Base-by-base conservation (phyloP, 2,113 vertebrate species). In the Mesembrinibis cayennensis region DNA sequence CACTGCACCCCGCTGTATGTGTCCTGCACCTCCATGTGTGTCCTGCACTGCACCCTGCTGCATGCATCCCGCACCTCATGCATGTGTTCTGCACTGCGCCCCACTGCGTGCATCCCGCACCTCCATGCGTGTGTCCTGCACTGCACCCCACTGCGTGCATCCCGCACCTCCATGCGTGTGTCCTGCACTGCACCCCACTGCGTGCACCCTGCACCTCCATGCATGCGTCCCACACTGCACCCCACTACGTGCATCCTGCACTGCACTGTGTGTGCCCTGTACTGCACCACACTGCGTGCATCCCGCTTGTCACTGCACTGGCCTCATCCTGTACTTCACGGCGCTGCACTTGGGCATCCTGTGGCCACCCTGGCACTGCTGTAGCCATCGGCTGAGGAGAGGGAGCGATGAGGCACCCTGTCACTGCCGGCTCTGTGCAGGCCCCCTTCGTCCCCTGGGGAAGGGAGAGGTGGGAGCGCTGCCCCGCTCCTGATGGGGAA, bases 381-480 rank as follows among this genome's bases (percentile, higher is more conserved):
- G 36, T 5, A 34, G 11, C 40, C 29, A 1, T 0, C 1, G 10
- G 61, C 29, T 66, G 50, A 5, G 55, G 59, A 59, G 19, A 58
- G 16, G 22, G 26, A 27, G 45, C 9, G 9, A 8, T 3, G 52
- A 40, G n/a, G 5, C 36, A 32, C 29, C 16, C 14, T 53, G 26
- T 19, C 34, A 23, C 10, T 5, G 0, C 10, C 0, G 0, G 5
- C 25, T 40, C 27, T 55, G 15, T 29, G 26, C 0, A 19, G 2
- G 16, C 11, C 17, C 34, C 26, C 15, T 42, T 21, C 0, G 1
- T 52, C 34, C 49, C 22, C 9, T 38, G 20, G 25, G 26, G 10
- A 26, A 63, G 23, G 22, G 55, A 70, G 49, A 30, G 50, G 13
- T 29, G 32, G 29, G 16, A 58, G 17, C 0, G 2, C 63, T 38